These are phyloP conservation scores for Cheilosia urbana DNA, from an alignment of 2,888 invertebrate genomes.

Conservation along the genomic window DNA sequence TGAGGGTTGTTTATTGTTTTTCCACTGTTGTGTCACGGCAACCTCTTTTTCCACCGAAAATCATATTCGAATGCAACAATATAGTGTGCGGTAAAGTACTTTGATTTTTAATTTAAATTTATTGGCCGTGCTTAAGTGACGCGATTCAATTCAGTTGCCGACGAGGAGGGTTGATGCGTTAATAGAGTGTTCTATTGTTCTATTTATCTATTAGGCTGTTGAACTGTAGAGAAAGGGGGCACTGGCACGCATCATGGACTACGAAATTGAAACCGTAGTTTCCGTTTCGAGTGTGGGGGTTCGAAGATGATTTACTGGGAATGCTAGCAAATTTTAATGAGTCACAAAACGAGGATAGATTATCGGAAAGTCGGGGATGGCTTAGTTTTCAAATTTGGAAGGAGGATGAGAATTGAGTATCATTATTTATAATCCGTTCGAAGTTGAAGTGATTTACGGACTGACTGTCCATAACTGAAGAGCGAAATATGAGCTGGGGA, in stretches of 20 bases:
- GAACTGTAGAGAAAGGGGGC: neutral
- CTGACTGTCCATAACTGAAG: too few species aligned
- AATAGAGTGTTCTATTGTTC: slow-evolving; percentile 54
- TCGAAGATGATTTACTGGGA: too few species aligned
- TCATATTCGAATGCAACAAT: slow-evolving; percentile 52
- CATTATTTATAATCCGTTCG: too few species aligned
- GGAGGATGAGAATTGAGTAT: too few species aligned
- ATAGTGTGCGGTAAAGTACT: slow-evolving; percentile 54
- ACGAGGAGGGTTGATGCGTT: slow-evolving; percentile 52
- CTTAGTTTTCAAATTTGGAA: too few species aligned
- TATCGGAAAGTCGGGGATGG: too few species aligned
- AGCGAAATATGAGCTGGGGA: too few species aligned
- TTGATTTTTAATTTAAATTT: slow-evolving; percentile 69
- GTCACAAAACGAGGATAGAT: too few species aligned
- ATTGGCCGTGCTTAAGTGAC: slow-evolving; percentile 53
- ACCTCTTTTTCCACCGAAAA: slow-evolving; percentile 30
- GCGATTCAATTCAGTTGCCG: neutral
- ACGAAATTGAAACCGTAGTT: slow-evolving; percentile 3
- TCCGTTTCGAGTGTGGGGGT: too few species aligned
- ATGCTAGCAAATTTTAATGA: too few species aligned
- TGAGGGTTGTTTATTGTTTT: slow-evolving; percentile 57
- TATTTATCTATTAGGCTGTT: slow-evolving; percentile 53
- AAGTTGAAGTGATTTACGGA: too few species aligned
- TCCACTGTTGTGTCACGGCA: slow-evolving; percentile 21
- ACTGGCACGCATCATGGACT: neutral